These are phyloP conservation scores for Hycleus phaleratus DNA, from an alignment of 1,140 invertebrate species.

Conservation along the genomic window DNA sequence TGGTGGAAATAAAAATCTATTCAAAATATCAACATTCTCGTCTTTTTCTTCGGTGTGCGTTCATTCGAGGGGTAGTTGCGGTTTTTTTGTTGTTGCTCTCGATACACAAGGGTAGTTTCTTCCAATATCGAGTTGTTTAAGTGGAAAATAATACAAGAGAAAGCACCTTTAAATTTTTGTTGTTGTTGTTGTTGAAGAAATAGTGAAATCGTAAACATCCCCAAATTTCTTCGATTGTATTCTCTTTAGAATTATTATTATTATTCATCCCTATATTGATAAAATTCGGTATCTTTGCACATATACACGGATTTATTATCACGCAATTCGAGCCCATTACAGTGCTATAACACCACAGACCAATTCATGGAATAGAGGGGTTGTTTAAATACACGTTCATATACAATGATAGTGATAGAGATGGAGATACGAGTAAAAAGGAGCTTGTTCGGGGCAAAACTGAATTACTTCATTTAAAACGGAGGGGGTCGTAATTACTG, in stretches of 20 bases:
- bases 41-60: slow-evolving; percentile 11
- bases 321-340: too few relatives aligned
- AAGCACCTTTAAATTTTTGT: too few relatives aligned
- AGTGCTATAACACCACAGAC: too few relatives aligned
- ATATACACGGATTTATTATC: too few relatives aligned
- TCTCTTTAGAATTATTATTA: too few relatives aligned
- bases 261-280: neutral
- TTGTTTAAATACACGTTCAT: neutral
- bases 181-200: too few relatives aligned
- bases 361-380: neutral
- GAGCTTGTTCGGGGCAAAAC: slow-evolving; percentile 10
- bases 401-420: neutral
- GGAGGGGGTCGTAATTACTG: slow-evolving; percentile 11
- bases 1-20: slow-evolving; percentile 26
- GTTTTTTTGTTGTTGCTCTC: neutral
- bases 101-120: neutral
- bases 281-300: neutral
- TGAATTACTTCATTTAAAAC: slow-evolving; percentile 16
- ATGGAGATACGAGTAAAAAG: slow-evolving; percentile 2
- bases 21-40: slow-evolving; percentile 3
- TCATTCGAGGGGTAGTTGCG: slow-evolving; percentile 5
- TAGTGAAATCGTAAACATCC: too few relatives aligned
- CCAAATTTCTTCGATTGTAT: too few relatives aligned
- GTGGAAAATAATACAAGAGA: neutral
- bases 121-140: neutral